Base-by-base conservation (phyloP, 2,888 invertebrate genomes). In the Seira sanloemensis region DNA sequence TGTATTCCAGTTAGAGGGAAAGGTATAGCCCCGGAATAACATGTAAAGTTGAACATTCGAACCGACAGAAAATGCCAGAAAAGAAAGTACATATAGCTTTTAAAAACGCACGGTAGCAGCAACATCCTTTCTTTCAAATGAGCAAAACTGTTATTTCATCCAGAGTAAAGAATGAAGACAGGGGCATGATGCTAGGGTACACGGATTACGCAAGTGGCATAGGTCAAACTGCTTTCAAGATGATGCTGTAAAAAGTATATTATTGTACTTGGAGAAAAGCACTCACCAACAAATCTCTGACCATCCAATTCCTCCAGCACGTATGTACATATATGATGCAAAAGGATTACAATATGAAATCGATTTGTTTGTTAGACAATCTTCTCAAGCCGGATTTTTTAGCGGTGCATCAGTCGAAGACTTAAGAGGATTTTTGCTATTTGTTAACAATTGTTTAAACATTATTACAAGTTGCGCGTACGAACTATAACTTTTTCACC, bases 221-320 rank as follows among this genome's bases (percentile, higher is more conserved):
- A 75, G 75, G 75, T 75, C 75, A 75, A 75, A 75, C 12, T 26
- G 73, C 37, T 58, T 12, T 62, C 62, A 2, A 62, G 62, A 62
- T 62, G 62, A 62, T 21, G 21, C 21, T 62, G 21, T 62, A 23
- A n/a, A n/a, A 23, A 62, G 62, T 62, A 23, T n/a, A 62, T 62
- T 62, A 50, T 19, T 50, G 46, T 54, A 2, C 23, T 72, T 50
- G 24, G n/a, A 62, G 62, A 26, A 54, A 74, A 58, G 54, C 73
- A 74, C 62, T 37, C 7, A 12, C 37, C 37, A 9, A 62, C 62
- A 21, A 7, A 9, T 62, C 62, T 62, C 62, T 62, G 58, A 62
- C 62, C 62, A 62, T 62, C 19, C 21, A 23, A 62, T 62, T 62
- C 62, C 19, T 23, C 9, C 4, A 16, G 50, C 19, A 62, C 7